Conservation (phyloP, 2,797 vertebrate species). For the Anas bahamensis region DNA sequence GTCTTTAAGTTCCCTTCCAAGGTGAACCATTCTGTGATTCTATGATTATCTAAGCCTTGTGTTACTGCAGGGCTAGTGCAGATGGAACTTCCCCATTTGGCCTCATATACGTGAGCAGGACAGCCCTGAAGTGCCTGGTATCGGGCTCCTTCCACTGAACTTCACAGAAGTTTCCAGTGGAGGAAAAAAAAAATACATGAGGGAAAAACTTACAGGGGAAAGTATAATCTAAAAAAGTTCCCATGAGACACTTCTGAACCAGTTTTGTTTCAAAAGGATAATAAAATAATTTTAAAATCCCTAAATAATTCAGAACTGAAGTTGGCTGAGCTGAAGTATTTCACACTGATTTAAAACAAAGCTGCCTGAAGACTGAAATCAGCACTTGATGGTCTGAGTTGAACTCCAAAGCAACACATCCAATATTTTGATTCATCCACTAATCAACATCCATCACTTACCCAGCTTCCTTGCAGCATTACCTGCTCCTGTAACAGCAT, state of each 20-base stretch:
- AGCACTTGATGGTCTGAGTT: background rate
- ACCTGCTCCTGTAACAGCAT: background rate
- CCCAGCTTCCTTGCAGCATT: background rate
- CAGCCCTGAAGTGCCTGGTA: background rate
- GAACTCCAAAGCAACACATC: background rate
- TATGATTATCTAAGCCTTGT: background rate
- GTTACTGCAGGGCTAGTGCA: background rate
- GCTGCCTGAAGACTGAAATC: background rate
- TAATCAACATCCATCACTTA: accelerated
- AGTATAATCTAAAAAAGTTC: background rate
- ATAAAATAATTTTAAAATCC: background rate
- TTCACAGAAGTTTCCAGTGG: background rate
- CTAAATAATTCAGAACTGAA: background rate
- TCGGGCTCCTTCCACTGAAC: background rate
- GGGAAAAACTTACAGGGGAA: background rate
- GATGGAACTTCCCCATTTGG: background rate
- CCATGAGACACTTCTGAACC: background rate
- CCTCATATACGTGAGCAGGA: background rate
- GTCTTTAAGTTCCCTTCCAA: background rate
- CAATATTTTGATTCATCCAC: background rate
- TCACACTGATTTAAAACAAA: background rate
- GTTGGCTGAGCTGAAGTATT: background rate
- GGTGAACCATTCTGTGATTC: too few species aligned
- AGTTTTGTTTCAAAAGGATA: background rate
- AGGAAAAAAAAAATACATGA: background rate